Evolutionary conservation across 2,888 invertebrate genomes (phyloP), one percentile per base, ranked within the genome.

Genomic region (Catocala sponsa): DNA sequence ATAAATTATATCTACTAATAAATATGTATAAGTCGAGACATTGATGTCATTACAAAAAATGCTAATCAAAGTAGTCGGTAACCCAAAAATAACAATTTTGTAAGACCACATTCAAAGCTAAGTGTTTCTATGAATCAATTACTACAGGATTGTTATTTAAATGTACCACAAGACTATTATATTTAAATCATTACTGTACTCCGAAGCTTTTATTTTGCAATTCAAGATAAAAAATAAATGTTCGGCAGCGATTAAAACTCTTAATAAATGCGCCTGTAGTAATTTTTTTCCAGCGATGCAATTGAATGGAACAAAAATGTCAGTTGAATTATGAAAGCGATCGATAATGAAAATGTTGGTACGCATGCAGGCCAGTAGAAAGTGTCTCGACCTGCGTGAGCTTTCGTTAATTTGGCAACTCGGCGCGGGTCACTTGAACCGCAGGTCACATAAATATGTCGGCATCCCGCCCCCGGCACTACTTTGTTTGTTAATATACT

Each of bases 311-410:
- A 88, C 89, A 90, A 91, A 92, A 92, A 93, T 90, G 91, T 91
- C 93, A 91, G 91, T 88, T 91, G 88, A 90, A 91, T 92, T 92
- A 92, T 94, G 89, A 91, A 91, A 90, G 91, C 90, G 90, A 92
- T 92, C 92, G 89, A 91, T 92, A 92, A 89, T 89, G 91, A 91
- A 92, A 92, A 91, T 90, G 89, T 88, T 89, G 90, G 87, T 87
- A 82, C 83, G 82, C 86, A 85, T 86, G 82, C 87, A 84, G 84
- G 83, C 80, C 86, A 83, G 91, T 92, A 92, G 94, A 94, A 94
- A 94, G 94, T 94, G 89, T 93, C 91, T 92, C 92, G 92, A 85
- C 83, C 87, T 85, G 86, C 82, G 85, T 80, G 87, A 88, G 91
- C 91, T 91, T 91, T 92, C 93, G 87, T 90, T 91, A 90, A 89